Conservation (phyloP, 2,113 vertebrate genomes). For the Furnarius figulus region DNA sequence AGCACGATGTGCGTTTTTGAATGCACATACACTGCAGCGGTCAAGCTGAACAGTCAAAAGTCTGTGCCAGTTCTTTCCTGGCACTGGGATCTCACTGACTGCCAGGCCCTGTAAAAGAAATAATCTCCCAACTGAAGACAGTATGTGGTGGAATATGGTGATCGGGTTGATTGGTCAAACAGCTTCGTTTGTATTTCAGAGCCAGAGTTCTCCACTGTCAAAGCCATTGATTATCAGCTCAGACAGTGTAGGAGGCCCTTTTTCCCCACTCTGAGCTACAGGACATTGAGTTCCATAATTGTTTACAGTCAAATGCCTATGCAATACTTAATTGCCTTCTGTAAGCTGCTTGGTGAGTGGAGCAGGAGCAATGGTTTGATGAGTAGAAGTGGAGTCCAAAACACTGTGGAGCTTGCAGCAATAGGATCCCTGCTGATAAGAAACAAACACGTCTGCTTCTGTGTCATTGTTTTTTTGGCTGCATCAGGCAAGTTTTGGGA, state of each 20-base stretch:
- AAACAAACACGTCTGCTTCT: constrained; percentile 27
- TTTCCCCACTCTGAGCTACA: constrained; percentile 8
- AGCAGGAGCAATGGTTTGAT: constrained; percentile 18
- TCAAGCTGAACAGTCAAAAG: background rate
- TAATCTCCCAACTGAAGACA: background rate
- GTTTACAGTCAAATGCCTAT: constrained; percentile 46
- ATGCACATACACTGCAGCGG: background rate
- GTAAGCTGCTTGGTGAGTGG: constrained; percentile 34
- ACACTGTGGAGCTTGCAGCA: background rate
- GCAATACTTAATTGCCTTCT: constrained; percentile 41
- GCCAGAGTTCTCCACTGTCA: background rate
- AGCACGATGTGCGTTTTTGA: background rate
- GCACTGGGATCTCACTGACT: background rate
- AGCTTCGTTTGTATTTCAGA: background rate
- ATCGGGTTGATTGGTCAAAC: background rate
- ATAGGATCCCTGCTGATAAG: constrained; percentile 52
- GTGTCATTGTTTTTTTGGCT: constrained; percentile 45
- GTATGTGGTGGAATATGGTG: background rate
- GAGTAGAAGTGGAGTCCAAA: constrained; percentile 32
- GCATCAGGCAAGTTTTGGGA: constrained; percentile 23
- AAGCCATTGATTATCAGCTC: constrained; percentile 24
- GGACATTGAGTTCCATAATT: constrained; percentile 50
- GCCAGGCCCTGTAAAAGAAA: background rate
- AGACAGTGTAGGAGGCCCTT: background rate
- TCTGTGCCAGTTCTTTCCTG: constrained; percentile 13